Evolutionary conservation across 2,113 vertebrate species (phyloP).

Genomic region (Mionectes macconnelli): DNA sequence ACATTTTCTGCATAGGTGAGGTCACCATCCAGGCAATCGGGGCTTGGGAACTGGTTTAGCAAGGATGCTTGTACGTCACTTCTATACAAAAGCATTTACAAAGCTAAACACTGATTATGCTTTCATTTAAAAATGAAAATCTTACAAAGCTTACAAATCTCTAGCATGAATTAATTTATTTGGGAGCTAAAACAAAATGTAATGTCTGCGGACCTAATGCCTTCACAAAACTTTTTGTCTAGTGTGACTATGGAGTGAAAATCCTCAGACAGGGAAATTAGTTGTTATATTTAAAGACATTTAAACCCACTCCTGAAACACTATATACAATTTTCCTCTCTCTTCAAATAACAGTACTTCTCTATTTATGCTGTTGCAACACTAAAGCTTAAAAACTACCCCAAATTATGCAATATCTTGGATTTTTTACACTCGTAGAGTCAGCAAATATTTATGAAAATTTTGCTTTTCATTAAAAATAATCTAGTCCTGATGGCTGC

Average conservation of each 20-base stretch:
- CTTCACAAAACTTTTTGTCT: background rate
- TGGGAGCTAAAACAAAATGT: background rate
- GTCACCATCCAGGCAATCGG: background rate
- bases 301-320: background rate
- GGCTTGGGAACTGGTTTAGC: background rate
- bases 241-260: background rate
- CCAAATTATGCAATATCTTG: background rate
- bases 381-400: background rate
- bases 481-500: fast-evolving
- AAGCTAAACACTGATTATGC: background rate
- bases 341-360: background rate
- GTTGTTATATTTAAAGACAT: background rate
- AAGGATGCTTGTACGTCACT: background rate
- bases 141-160: background rate
- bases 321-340: background rate
- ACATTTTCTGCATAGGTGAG: background rate
- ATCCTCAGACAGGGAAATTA: background rate
- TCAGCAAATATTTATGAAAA: background rate
- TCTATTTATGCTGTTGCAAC: background rate
- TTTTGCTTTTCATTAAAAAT: background rate
- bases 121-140: background rate
- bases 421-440: background rate
- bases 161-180: background rate
- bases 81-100: background rate
- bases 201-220: background rate